Evolutionary conservation across 2,888 invertebrate genomes (phyloP).

Genomic region (Sicus ferrugineus): DNA sequence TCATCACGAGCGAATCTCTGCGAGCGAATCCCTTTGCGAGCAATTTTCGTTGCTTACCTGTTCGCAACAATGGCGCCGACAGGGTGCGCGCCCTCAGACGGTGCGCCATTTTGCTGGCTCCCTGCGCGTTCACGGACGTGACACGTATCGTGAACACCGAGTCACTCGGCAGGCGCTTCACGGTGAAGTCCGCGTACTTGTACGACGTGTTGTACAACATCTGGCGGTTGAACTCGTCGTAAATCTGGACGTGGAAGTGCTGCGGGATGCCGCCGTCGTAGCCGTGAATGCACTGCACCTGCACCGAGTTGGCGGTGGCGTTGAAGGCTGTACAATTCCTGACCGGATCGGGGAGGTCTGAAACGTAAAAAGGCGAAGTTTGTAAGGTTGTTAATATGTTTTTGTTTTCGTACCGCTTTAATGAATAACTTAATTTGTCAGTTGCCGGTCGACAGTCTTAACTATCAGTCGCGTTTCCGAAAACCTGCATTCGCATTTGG

Average conservation of each 20-base stretch:
- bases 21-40: too few relatives aligned
- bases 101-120: constrained; percentile 60
- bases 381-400: too few relatives aligned
- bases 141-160: constrained; percentile 62
- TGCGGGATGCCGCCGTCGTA: constrained; percentile 65
- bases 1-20: too few relatives aligned
- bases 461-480: too few relatives aligned
- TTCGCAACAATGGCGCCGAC: constrained; percentile 62
- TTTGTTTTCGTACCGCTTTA: too few relatives aligned
- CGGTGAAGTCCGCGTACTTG: constrained; percentile 60
- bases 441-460: too few relatives aligned
- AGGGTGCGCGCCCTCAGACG: constrained; percentile 61
- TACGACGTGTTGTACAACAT: constrained; percentile 63
- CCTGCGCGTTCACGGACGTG: constrained; percentile 63
- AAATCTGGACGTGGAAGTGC: constrained; percentile 63
- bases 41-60: constrained; percentile 52
- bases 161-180: constrained; percentile 63
- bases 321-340: constrained; percentile 62
- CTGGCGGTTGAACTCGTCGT: constrained; percentile 62
- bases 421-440: too few relatives aligned
- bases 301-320: constrained; percentile 63
- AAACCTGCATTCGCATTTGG: too few relatives aligned
- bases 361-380: too few relatives aligned
- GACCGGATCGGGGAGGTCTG: constrained; percentile 63
- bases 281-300: constrained; percentile 61